Percentiles rank a stretch among this genome's conserved stretches.
Evolutionary conservation across 2,888 invertebrate genomes (phyloP).

Genomic region (Athalia cordata): DNA sequence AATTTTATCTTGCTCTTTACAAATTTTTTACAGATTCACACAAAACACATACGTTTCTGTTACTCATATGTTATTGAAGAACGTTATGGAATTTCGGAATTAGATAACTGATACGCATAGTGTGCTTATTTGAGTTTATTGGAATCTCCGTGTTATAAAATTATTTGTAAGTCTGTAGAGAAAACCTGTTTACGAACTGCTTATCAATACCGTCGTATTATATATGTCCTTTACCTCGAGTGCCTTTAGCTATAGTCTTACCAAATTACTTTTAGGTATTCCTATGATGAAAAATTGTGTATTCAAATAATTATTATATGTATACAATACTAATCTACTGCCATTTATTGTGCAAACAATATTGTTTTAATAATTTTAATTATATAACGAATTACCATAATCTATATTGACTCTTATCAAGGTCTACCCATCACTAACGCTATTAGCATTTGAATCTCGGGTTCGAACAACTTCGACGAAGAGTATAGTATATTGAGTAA

Average conservation of each 20-base stretch:
- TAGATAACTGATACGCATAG: background rate
- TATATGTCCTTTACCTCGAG: slow-evolving; percentile 30
- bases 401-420: slow-evolving; percentile 16
- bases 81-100: too few relatives aligned
- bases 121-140: background rate
- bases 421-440: background rate
- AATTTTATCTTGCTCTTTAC: slow-evolving; percentile 7
- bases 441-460: slow-evolving; percentile 12
- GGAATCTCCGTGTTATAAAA: too few relatives aligned
- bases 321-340: slow-evolving; percentile 38
- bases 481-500: background rate
- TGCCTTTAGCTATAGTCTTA: slow-evolving; percentile 39
- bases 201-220: slow-evolving; percentile 23
- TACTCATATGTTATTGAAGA: too few relatives aligned
- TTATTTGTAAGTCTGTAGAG: background rate
- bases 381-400: slow-evolving; percentile 32
- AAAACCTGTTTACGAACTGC: slow-evolving; percentile 29
- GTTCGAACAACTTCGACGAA: slow-evolving; percentile 4
- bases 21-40: background rate
- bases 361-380: slow-evolving; percentile 31
- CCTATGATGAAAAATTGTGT: slow-evolving; percentile 28
- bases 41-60: background rate
- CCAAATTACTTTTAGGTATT: slow-evolving; percentile 23
- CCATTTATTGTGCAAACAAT: slow-evolving; percentile 42
- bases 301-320: slow-evolving; percentile 24